phyloP scores from a whole-genome alignment of 2,113 vertebrate species.

The Pseudonaja textilis region DNA sequence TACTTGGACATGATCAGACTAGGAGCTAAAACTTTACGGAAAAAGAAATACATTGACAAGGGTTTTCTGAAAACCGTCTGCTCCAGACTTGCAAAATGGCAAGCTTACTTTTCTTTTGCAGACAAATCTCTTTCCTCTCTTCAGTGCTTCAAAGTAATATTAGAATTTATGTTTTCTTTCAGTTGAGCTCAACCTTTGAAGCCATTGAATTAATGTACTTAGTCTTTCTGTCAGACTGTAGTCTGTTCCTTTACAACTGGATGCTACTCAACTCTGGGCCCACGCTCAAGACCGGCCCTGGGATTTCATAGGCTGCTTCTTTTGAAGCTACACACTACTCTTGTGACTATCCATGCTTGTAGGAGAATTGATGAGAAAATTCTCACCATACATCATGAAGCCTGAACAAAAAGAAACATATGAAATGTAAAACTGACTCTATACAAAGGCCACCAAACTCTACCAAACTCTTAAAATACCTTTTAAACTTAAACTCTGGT shows the following conservation, averaged over 20 bases:
- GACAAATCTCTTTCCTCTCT: slow-evolving; percentile 3
- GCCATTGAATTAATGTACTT: background rate
- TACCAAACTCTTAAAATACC: background rate
- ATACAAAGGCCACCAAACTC: background rate
- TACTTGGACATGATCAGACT: background rate
- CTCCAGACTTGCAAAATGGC: slow-evolving; percentile 36
- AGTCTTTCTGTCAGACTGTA: slow-evolving; percentile 29
- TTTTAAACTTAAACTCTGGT: slow-evolving; percentile 11
- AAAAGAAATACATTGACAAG: background rate
- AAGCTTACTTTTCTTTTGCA: slow-evolving; percentile 32
- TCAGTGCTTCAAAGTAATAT: slow-evolving; percentile 7
- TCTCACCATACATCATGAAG: background rate
- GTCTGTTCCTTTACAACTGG: slow-evolving; percentile 5
- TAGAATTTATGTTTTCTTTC: background rate
- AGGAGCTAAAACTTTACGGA: background rate
- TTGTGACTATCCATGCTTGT: background rate
- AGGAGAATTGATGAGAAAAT: slow-evolving; percentile 7
- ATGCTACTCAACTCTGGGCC: background rate
- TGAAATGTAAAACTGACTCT: slow-evolving; percentile 5
- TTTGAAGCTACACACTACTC: background rate
- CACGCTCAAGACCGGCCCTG: slow-evolving; percentile 5
- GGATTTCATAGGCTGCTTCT: slow-evolving; percentile 32
- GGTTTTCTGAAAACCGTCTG: slow-evolving; percentile 22
- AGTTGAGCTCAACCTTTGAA: slow-evolving; percentile 16
- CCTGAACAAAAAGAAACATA: background rate